Evolutionary conservation across 2,113 vertebrate genomes (phyloP).

Genomic region (Apteryx owenii): DNA sequence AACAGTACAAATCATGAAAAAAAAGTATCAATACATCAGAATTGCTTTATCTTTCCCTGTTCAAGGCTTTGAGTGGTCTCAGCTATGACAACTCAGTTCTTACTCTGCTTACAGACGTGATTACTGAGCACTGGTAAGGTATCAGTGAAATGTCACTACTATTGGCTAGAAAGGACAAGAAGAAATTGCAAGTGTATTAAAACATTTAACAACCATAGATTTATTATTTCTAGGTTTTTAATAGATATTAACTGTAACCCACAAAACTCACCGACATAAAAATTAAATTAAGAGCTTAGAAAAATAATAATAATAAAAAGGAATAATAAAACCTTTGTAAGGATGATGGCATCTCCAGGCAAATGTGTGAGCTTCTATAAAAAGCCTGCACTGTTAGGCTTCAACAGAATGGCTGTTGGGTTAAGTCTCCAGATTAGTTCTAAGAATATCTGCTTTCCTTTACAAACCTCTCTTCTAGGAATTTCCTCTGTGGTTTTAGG

Average conservation of each 20-base stretch:
- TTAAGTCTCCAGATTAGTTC: neutral
- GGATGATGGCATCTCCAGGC: neutral
- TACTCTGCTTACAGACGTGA: neutral
- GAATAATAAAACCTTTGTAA: neutral
- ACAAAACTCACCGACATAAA: neutral
- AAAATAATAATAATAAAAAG: neutral
- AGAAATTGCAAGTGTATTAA: neutral
- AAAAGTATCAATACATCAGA: neutral
- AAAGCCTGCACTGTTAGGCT: rapidly evolving
- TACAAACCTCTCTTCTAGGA: neutral
- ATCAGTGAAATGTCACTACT: neutral
- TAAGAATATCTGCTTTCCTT: neutral
- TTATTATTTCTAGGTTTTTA: neutral
- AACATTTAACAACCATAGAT: neutral
- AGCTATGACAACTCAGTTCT: neutral
- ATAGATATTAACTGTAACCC: neutral
- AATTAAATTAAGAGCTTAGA: neutral
- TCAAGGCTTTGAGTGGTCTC: neutral
- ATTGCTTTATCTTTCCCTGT: neutral
- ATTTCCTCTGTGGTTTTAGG: neutral
- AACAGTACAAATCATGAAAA: neutral
- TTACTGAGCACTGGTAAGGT: neutral
- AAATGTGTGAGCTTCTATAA: neutral
- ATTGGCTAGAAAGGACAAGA: neutral
- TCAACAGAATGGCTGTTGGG: neutral